Conservation (phyloP, 2,113 vertebrate species). For the Microtus richardsoni region DNA sequence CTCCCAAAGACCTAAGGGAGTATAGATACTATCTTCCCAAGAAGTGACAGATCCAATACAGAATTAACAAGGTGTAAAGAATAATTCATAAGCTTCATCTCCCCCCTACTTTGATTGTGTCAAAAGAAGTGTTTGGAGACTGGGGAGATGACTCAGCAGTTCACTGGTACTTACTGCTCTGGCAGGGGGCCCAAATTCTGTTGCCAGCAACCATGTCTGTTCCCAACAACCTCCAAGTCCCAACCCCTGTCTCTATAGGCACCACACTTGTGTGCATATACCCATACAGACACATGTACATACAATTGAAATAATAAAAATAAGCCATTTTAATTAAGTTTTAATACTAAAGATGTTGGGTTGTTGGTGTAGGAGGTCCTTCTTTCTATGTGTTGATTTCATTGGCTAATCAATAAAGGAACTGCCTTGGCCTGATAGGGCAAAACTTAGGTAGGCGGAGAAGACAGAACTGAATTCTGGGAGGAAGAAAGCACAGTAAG, state of each 20-base stretch:
- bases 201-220: background rate
- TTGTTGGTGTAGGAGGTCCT: background rate
- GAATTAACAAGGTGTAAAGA: background rate
- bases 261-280: too few relatives aligned
- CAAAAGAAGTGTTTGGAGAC: background rate
- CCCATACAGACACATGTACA: too few relatives aligned
- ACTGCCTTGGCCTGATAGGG: too few relatives aligned
- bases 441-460: too few relatives aligned
- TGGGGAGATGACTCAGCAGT: background rate
- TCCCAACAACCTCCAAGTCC: background rate
- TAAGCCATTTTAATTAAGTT: background rate
- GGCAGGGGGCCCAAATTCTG: background rate
- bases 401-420: too few relatives aligned
- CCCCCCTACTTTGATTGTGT: background rate
- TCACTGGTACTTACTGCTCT: background rate
- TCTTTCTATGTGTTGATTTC: too few relatives aligned
- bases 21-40: background rate
- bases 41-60: background rate
- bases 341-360: background rate
- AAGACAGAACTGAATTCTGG: too few relatives aligned
- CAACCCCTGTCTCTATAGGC: background rate
- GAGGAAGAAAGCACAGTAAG: too few relatives aligned
- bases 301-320: background rate
- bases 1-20: background rate
- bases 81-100: background rate